Evolutionary conservation across 2,797 vertebrate species (phyloP).

Genomic region (Leptodactylus fallax): DNA sequence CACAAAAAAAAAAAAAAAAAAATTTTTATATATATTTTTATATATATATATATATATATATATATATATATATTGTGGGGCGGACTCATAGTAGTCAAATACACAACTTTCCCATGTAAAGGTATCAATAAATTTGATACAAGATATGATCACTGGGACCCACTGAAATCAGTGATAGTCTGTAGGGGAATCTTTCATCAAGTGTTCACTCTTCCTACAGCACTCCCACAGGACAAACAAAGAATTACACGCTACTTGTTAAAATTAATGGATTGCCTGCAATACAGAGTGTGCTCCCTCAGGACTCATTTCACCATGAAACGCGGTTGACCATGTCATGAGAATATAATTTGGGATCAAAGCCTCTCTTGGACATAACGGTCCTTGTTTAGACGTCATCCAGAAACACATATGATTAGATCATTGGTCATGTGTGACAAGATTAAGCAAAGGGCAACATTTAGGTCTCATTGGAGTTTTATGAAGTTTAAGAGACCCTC

Average conservation of each 20-base stretch:
- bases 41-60: no score
- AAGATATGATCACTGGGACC: no score
- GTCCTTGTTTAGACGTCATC: not conserved
- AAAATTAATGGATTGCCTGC: not conserved
- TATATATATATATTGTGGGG: no score
- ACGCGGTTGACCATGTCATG: no score
- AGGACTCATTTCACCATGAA: not conserved
- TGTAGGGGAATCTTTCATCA: not conserved
- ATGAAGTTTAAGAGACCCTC: not conserved
- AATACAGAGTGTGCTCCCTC: not conserved
- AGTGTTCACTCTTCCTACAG: not conserved
- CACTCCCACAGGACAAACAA: not conserved
- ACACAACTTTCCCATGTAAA: no score
- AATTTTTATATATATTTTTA: no score
- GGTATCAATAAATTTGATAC: no score
- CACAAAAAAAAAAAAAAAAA: no score
- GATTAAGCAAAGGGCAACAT: not conserved
- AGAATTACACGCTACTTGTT: not conserved
- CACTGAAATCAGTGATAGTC: no score
- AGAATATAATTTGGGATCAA: not conserved
- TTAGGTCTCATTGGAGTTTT: not conserved
- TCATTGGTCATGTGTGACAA: not conserved
- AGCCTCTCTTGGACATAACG: not conserved
- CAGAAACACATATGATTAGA: not conserved
- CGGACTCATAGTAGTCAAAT: no score